Evolutionary conservation across 2,888 invertebrate species (phyloP).

Genomic region (Campoletis raptor): DNA sequence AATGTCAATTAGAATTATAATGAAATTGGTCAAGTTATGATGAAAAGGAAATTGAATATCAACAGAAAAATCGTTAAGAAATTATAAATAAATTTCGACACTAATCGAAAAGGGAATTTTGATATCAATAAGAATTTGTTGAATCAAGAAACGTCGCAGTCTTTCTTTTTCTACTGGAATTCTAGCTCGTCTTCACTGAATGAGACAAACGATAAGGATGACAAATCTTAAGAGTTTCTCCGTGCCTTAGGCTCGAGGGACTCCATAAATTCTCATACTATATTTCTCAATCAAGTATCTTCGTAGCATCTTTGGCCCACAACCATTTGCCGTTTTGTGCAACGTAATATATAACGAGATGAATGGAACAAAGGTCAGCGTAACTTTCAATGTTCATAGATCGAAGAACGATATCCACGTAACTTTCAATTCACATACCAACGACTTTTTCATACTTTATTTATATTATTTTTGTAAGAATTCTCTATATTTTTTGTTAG

Average conservation of each 20-base stretch:
- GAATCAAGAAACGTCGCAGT: background rate
- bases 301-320: slow-evolving; percentile 36
- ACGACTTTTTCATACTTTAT: background rate
- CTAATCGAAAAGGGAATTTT: background rate
- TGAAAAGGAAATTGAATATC: background rate
- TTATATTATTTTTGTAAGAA: background rate
- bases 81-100: background rate
- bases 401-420: slow-evolving; percentile 18
- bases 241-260: slow-evolving; percentile 29
- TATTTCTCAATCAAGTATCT: slow-evolving; percentile 76
- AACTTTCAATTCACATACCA: slow-evolving; percentile 51
- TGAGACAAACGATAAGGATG: slow-evolving; percentile 72
- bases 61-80: background rate
- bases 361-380: slow-evolving; percentile 6
- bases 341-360: slow-evolving; percentile 17
- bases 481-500: background rate
- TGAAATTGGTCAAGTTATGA: background rate
- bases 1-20: too few relatives aligned
- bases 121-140: background rate
- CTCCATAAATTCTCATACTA: slow-evolving; percentile 58
- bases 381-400: slow-evolving; percentile 17
- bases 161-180: background rate
- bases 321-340: slow-evolving; percentile 42
- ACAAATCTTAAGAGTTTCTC: slow-evolving; percentile 49
- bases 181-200: slow-evolving; percentile 62